Percentiles rank a stretch among this genome's conserved stretches.
phyloP scores from a whole-genome alignment of 2,888 invertebrate genomes.

The Ectropis crepuscularia region DNA sequence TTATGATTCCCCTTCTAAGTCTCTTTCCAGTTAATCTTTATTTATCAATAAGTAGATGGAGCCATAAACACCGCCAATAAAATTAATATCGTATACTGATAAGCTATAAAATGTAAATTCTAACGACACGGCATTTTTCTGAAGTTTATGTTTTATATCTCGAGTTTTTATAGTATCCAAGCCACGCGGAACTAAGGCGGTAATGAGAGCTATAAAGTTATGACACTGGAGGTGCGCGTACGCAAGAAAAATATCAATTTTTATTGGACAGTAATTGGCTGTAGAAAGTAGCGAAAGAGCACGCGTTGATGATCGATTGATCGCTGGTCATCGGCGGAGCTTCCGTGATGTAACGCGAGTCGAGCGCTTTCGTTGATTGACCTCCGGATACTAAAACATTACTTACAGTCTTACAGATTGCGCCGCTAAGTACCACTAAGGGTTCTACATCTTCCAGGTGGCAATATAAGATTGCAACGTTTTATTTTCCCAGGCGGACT shows the following conservation, averaged over 20 bases:
- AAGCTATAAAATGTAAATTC: conserved; percentile 31
- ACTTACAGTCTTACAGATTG: no score
- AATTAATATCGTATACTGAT: conserved; percentile 27
- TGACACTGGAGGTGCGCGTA: conserved; percentile 13
- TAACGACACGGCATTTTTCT: conserved; percentile 29
- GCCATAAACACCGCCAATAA: conserved; percentile 27
- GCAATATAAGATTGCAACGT: no score
- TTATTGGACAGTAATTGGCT: conserved; percentile 29
- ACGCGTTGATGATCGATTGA: conserved; percentile 21
- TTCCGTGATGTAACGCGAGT: conserved; percentile 25
- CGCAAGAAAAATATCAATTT: conserved; percentile 34
- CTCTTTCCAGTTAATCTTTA: conserved; percentile 1
- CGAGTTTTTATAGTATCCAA: conserved; percentile 14
- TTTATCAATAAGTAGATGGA: conserved; percentile 22
- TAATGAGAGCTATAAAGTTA: conserved; percentile 25
- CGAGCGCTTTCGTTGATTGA: conserved; percentile 10
- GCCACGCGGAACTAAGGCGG: conserved; percentile 30
- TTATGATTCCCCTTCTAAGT: conserved; percentile 22
- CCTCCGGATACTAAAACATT: not conserved
- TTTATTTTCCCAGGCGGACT: no score
- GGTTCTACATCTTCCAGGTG: no score
- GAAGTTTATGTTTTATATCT: conserved; percentile 11
- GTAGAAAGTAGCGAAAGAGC: conserved; percentile 37
- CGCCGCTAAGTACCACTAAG: no score
- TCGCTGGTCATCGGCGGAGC: conserved; percentile 8